Evolutionary conservation across 2,113 vertebrate species (phyloP).

Genomic region (Cebus imitator): DNA sequence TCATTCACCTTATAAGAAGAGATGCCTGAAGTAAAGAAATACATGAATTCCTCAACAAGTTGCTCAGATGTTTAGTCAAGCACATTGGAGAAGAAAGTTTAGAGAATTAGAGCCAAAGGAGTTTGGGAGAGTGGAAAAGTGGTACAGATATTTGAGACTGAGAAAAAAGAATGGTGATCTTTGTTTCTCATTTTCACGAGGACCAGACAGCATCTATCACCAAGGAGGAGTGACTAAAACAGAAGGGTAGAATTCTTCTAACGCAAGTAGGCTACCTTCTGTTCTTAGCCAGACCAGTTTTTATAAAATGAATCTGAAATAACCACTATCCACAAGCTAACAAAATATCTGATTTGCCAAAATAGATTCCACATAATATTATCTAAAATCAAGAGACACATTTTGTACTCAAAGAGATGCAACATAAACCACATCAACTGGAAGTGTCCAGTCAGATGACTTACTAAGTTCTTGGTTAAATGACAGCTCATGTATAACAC

Average conservation of each 20-base stretch:
- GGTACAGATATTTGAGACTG: not conserved
- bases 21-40: not conserved
- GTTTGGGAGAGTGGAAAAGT: not conserved
- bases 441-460: not conserved
- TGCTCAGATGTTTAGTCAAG: not conserved
- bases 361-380: not conserved
- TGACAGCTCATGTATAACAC: not conserved
- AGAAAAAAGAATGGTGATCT: not conserved
- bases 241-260: not conserved
- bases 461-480: not conserved
- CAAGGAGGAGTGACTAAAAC: not conserved
- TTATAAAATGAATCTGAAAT: not conserved
- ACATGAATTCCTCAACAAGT: not conserved
- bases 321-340: not conserved
- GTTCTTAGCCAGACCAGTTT: not conserved
- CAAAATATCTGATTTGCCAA: not conserved
- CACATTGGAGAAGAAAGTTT: not conserved
- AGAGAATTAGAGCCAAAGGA: not conserved
- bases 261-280: not conserved
- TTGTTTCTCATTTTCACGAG: not conserved
- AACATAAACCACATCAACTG: not conserved
- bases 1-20: not conserved
- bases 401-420: not conserved
- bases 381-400: not conserved
- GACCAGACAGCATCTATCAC: not conserved